These are phyloP conservation scores for Lithosia quadra DNA, from an alignment of 2,888 invertebrate genomes.

Conservation along the genomic window DNA sequence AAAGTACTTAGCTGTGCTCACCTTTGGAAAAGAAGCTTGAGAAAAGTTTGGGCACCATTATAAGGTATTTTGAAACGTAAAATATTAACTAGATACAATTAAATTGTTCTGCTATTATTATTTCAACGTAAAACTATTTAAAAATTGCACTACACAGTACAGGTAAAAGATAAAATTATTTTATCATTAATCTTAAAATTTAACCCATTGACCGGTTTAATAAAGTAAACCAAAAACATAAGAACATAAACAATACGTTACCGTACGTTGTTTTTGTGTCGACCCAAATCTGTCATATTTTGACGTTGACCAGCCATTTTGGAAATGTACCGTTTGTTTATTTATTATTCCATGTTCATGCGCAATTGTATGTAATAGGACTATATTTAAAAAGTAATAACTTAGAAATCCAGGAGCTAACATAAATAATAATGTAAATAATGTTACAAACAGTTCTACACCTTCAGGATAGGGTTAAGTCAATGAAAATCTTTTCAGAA, in stretches of 20 bases:
- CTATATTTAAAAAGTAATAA: background rate
- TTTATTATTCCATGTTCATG: constrained; percentile 13
- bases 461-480: too few species aligned
- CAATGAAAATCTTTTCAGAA: too few species aligned
- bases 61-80: too few species aligned
- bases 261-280: constrained; percentile 29
- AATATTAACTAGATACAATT: too few species aligned
- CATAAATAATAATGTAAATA: too few species aligned
- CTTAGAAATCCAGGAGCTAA: too few species aligned
- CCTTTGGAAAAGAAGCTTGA: too few species aligned
- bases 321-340: constrained; percentile 26
- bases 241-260: constrained; percentile 32
- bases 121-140: background rate
- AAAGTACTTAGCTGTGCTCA: too few species aligned
- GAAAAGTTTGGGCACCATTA: too few species aligned
- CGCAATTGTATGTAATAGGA: constrained; percentile 20
- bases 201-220: constrained; percentile 34
- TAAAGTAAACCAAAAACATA: constrained; percentile 29
- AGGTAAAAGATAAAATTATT: constrained; percentile 17
- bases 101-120: too few species aligned
- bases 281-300: constrained; percentile 50
- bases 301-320: constrained; percentile 41
- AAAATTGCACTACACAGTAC: background rate
- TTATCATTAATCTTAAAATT: constrained; percentile 17
- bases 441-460: too few species aligned